These are phyloP conservation scores for Coccyzus lansbergi DNA, from an alignment of 2,797 vertebrate genomes.

Conservation along the genomic window DNA sequence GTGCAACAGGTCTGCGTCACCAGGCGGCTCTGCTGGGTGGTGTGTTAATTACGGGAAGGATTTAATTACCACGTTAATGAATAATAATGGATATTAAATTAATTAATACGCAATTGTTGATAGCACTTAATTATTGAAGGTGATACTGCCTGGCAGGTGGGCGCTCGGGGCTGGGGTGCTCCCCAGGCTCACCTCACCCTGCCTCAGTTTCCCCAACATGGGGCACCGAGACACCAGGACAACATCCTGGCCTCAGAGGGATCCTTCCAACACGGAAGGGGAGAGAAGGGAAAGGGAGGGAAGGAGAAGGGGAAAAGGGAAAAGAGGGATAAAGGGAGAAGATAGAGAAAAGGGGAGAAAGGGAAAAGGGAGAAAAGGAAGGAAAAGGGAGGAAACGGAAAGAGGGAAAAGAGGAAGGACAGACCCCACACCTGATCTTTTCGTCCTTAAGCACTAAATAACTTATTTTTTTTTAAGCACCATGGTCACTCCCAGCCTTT, in stretches of 20 bases:
- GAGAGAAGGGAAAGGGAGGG: too few relatives aligned
- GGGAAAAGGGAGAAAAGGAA: too few relatives aligned
- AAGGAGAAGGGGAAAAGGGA: too few relatives aligned
- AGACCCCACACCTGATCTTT: background rate
- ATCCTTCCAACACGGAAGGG: too few relatives aligned
- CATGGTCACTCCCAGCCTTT: background rate
- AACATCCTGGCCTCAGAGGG: too few relatives aligned
- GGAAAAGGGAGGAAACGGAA: too few relatives aligned
- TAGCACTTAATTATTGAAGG: slow-evolving; percentile 34
- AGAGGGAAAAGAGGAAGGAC: too few relatives aligned
- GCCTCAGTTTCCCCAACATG: slow-evolving; percentile 9
- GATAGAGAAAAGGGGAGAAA: too few relatives aligned
- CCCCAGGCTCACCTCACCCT: background rate
- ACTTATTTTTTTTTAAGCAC: background rate
- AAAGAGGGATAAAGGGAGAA: too few relatives aligned
- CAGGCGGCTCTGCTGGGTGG: slow-evolving; percentile 20
- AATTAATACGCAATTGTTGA: slow-evolving; percentile 63
- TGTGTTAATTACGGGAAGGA: slow-evolving; percentile 33
- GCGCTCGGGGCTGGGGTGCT: background rate
- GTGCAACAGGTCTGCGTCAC: background rate
- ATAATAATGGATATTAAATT: slow-evolving; percentile 64
- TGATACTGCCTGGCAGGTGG: background rate
- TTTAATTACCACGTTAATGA: slow-evolving; percentile 56
- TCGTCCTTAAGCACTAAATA: background rate
- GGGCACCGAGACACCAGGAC: background rate